These are phyloP conservation scores for Takifugu ocellatus DNA, from an alignment of 2,797 vertebrate genomes.

Conservation along the genomic window DNA sequence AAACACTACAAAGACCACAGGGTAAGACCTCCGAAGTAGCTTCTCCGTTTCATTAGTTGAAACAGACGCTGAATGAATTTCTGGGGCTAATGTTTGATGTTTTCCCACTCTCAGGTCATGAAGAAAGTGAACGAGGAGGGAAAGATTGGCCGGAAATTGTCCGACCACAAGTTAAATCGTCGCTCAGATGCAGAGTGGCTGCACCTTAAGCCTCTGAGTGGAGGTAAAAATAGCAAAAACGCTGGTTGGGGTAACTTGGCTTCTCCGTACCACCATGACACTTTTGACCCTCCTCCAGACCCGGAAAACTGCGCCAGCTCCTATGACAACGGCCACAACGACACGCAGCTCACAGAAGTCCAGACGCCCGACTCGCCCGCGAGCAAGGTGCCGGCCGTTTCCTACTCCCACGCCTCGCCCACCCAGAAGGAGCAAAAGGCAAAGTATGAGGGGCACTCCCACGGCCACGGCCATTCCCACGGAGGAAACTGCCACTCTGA, in stretches of 20 bases:
- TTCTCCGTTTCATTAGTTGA: background rate
- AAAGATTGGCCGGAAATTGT: slow-evolving; percentile 89
- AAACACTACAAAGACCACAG: slow-evolving; percentile 89
- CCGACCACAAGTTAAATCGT: slow-evolving; percentile 91
- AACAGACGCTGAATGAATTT: background rate
- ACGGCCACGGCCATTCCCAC: slow-evolving; percentile 88
- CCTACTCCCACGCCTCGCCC: slow-evolving; percentile 10
- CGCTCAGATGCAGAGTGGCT: slow-evolving; percentile 94
- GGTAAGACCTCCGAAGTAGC: slow-evolving; percentile 64
- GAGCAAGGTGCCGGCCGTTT: slow-evolving; percentile 72
- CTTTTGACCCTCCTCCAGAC: slow-evolving; percentile 59
- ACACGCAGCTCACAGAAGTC: slow-evolving; percentile 86
- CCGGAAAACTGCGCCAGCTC: slow-evolving; percentile 76
- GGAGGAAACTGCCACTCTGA: slow-evolving; percentile 95
- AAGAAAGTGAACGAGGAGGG: slow-evolving; percentile 79
- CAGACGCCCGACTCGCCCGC: slow-evolving; percentile 82
- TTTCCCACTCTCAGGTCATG: slow-evolving; percentile 56
- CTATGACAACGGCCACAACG: slow-evolving; percentile 83
- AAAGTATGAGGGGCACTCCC: slow-evolving; percentile 83
- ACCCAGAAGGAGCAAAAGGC: slow-evolving; percentile 49
- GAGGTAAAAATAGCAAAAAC: slow-evolving; percentile 50
- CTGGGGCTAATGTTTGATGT: background rate
- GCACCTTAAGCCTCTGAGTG: slow-evolving; percentile 87
- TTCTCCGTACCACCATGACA: background rate
- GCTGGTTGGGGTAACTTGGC: background rate